Base-by-base conservation (phyloP, 2,888 invertebrate species). In the Pyrochroa serraticornis region DNA sequence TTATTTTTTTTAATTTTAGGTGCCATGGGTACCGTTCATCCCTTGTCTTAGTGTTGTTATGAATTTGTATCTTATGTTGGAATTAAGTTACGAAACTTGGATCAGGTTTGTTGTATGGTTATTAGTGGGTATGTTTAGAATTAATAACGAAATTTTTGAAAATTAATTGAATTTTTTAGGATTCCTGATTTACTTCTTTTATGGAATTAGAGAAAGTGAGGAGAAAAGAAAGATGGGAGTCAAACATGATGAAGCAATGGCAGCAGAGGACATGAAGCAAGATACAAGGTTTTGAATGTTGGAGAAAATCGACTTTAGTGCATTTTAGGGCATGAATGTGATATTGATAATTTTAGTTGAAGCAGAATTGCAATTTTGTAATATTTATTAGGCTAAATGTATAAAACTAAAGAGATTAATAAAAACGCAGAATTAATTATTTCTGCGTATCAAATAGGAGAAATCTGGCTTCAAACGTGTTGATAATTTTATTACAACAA, bases 21-120 rank as follows among this genome's bases (percentile, higher is more conserved):
- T 95, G 22, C 95, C 95, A 0, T 79, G 90, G 46, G 92, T 96
- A 7, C 96, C 96, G 0, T 76, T 91, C 39, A 82, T 96, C 62
- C 95, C 96, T 2, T 89, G 89, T 70, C 74, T 93, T 5, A 94
- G 94, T 78, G 87, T 94, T 38, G 85, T 93, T 62, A 88, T 93
- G 72, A 97, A 97, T 80, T 80, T 94, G 47, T 95, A 94, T 79
- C 82, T 97, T 49, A 96, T 96, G 95, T 85, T 93, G 70, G 92
- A 94, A 80, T 81, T 97, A 60, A 92, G 93, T 75, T 70, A 83
- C 45, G 84, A 87, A 71, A 96, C 96, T 1, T 96, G 96, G 96
- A 85, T 94, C 55, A 83, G 95, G 71, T 95, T 96, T 80, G 81
- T 84, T 49, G 83, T 92, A 9, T 97, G 96, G 96, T 84, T 97